Percentiles rank a stretch among this genome's conserved stretches.
Evolutionary conservation across 2,888 invertebrate genomes (phyloP).

Genomic region (Drosophila longiperda): DNA sequence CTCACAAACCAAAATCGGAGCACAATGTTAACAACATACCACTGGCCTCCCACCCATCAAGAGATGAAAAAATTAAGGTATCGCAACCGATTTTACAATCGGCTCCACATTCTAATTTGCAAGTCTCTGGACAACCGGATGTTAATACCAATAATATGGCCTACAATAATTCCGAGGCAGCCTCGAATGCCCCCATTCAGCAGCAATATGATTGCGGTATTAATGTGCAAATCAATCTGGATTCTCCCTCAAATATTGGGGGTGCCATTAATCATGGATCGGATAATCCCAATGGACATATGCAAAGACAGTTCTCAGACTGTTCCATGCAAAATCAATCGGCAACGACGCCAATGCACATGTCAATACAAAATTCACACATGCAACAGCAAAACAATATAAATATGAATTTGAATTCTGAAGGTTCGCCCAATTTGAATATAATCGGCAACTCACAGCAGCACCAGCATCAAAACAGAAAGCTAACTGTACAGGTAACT

Average conservation of each 20-base stretch:
- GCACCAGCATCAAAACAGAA: slow-evolving; percentile 74
- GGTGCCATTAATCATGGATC: slow-evolving; percentile 93
- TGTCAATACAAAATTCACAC: slow-evolving; percentile 88
- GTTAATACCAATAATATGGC: slow-evolving; percentile 85
- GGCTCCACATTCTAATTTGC: slow-evolving; percentile 44
- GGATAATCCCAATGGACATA: slow-evolving; percentile 87
- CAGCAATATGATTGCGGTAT: slow-evolving; percentile 91
- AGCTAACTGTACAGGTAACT: slow-evolving; percentile 82
- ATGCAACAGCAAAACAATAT: slow-evolving; percentile 84
- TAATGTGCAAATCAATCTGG: slow-evolving; percentile 93
- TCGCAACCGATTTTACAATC: slow-evolving; percentile 51
- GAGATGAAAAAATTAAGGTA: slow-evolving; percentile 69
- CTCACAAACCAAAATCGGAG: slow-evolving; percentile 67
- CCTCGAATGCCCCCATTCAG: slow-evolving; percentile 91
- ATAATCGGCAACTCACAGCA: slow-evolving; percentile 78
- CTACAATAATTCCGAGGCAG: slow-evolving; percentile 94
- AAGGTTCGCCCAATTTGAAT: slow-evolving; percentile 84
- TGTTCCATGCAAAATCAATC: slow-evolving; percentile 90
- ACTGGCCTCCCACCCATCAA: slow-evolving; percentile 32
- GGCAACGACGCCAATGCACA: slow-evolving; percentile 86
- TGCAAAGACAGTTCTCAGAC: slow-evolving; percentile 86
- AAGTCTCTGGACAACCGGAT: slow-evolving; percentile 76
- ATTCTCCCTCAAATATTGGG: slow-evolving; percentile 95
- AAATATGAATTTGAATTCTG: slow-evolving; percentile 71
- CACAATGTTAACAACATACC: slow-evolving; percentile 65